phyloP scores from a whole-genome alignment of 1,140 invertebrate species.

The Lerema accius region DNA sequence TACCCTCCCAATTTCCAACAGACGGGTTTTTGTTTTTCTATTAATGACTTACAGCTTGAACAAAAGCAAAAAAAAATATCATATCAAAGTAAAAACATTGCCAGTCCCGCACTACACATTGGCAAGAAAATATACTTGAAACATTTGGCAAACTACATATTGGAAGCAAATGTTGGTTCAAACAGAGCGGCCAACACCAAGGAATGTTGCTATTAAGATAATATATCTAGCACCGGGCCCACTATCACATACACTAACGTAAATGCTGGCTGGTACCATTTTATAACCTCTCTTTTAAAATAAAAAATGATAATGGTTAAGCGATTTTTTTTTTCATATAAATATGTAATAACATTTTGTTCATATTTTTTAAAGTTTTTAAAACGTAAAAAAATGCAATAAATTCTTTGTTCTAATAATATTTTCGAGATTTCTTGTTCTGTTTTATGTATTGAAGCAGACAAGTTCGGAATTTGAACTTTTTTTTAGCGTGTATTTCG shows the following conservation, averaged over 20 bases:
- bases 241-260: background rate
- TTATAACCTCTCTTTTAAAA: background rate
- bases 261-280: background rate
- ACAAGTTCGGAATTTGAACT: no score
- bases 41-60: no score
- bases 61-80: no score
- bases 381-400: no score
- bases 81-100: background rate
- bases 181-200: slow-evolving; percentile 6
- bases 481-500: no score
- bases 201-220: slow-evolving; percentile 16
- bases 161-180: slow-evolving; percentile 22
- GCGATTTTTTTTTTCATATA: background rate
- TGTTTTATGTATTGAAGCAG: no score
- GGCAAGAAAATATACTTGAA: slow-evolving; percentile 38
- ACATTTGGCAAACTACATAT: slow-evolving; percentile 32
- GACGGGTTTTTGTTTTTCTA: no score
- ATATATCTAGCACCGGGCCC: background rate
- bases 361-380: no score
- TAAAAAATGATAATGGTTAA: background rate
- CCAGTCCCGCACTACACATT: slow-evolving; percentile 18
- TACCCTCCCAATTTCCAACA: no score
- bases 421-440: no score
- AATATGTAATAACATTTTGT: no score
- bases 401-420: no score